A percentile compares a stretch with the other conserved stretches of the same genome.
These are phyloP conservation scores for Otocyon megalotis DNA, from an alignment of 2,113 vertebrate genomes.

Conservation along the genomic window DNA sequence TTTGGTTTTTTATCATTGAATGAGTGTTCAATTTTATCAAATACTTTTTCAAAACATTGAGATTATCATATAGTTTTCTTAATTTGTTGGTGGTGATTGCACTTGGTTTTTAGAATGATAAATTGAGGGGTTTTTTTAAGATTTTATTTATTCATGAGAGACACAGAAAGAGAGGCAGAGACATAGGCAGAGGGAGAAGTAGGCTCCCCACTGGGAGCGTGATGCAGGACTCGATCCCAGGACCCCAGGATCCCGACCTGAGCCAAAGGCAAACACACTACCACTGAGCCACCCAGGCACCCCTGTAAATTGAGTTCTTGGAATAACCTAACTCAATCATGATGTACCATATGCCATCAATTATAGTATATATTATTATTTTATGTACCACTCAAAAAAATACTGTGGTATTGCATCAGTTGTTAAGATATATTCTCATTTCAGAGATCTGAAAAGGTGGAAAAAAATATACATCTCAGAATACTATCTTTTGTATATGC, in stretches of 20 bases:
- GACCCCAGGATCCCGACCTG: too few relatives aligned
- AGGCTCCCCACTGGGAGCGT: too few relatives aligned
- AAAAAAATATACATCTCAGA: neutral
- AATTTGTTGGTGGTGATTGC: neutral
- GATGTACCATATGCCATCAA: neutral
- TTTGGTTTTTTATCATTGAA: neutral
- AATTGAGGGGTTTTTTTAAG: neutral
- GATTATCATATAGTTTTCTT: neutral
- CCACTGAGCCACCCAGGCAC: too few relatives aligned
- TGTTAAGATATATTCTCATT: neutral
- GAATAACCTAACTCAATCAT: neutral
- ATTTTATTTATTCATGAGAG: too few relatives aligned
- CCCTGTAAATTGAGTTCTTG: neutral
- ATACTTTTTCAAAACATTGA: neutral
- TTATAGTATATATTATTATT: neutral
- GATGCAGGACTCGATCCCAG: too few relatives aligned
- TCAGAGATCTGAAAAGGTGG: neutral
- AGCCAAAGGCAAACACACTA: too few relatives aligned
- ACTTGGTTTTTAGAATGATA: neutral
- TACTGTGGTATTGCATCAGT: neutral
- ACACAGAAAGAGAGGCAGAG: too few relatives aligned
- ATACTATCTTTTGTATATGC: neutral
- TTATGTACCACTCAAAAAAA: neutral
- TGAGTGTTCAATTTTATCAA: conserved; percentile 3
- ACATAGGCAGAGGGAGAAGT: too few relatives aligned